Evolutionary conservation across 1,140 invertebrate genomes (phyloP).

Genomic region (Hyphantria cunea): DNA sequence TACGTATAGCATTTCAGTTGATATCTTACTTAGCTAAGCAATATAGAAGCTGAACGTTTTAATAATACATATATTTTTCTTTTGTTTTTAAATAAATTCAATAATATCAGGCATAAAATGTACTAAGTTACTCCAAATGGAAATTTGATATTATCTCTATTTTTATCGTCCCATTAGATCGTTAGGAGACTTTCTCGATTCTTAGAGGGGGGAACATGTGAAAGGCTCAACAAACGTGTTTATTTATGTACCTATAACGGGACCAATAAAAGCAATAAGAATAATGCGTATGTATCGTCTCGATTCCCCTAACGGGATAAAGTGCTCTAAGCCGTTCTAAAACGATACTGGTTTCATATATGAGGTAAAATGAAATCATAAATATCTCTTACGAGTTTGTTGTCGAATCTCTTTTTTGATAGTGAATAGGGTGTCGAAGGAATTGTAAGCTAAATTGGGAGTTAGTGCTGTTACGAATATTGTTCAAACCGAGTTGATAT

Average conservation of each 20-base stretch:
- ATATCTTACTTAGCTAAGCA: no score
- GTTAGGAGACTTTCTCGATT: slow-evolving; percentile 1
- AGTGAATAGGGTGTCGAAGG: background rate
- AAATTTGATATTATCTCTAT: slow-evolving; percentile 18
- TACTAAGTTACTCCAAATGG: slow-evolving; percentile 4
- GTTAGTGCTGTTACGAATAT: no score
- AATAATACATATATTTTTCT: no score
- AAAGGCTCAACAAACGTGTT: slow-evolving; percentile 11
- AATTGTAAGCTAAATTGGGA: no score
- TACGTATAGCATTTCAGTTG: no score
- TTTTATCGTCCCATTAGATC: slow-evolving; percentile 22
- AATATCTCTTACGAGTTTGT: background rate
- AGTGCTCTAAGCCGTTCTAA: slow-evolving; percentile 3
- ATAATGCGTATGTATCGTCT: slow-evolving; percentile 12
- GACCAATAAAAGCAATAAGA: slow-evolving; percentile 7
- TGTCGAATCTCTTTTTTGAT: background rate
- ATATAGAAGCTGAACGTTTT: no score
- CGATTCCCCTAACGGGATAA: background rate
- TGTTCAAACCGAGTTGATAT: no score
- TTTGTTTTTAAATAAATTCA: no score
- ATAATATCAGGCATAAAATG: no score
- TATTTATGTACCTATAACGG: slow-evolving; percentile 23
- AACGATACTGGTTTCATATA: slow-evolving; percentile 7
- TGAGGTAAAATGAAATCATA: slow-evolving; percentile 2
- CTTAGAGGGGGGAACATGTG: slow-evolving; percentile 10